Conservation (phyloP, 2,888 invertebrate species). For the Penaeus monodon region DNA sequence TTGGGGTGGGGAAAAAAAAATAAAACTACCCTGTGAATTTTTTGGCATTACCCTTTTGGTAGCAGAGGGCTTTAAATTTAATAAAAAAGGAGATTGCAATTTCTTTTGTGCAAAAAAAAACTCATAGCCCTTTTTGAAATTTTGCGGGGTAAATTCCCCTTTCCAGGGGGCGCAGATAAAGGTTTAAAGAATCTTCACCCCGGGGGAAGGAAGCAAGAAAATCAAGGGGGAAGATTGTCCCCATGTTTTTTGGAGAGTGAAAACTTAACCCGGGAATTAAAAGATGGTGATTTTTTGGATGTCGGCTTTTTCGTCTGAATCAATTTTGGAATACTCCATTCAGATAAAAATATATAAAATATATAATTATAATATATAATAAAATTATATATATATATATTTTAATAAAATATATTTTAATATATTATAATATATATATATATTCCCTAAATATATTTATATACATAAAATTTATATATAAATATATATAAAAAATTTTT, state of each 20-base stretch:
- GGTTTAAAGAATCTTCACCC: slow-evolving; percentile 81
- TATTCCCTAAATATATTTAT: no score
- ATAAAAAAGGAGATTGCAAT: no score
- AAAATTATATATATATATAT: no score
- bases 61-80: not conserved
- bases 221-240: slow-evolving; percentile 83
- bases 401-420: no score
- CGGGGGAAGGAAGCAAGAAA: slow-evolving; percentile 85
- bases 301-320: no score
- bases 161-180: slow-evolving; percentile 97
- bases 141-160: slow-evolving; percentile 79
- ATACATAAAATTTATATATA: no score
- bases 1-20: slow-evolving; percentile 72
- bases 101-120: no score
- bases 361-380: no score
- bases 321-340: no score
- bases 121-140: not conserved
- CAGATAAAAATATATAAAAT: no score
- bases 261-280: slow-evolving; percentile 84
- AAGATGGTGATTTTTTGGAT: slow-evolving; percentile 76
- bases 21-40: not conserved
- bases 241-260: slow-evolving; percentile 87
- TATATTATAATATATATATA: not conserved
- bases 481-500: no score
- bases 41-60: not conserved